A percentile compares a stretch with the other conserved stretches of the same genome.
Conservation (phyloP, 2,797 vertebrate genomes). For the Telmatherina bonti region DNA sequence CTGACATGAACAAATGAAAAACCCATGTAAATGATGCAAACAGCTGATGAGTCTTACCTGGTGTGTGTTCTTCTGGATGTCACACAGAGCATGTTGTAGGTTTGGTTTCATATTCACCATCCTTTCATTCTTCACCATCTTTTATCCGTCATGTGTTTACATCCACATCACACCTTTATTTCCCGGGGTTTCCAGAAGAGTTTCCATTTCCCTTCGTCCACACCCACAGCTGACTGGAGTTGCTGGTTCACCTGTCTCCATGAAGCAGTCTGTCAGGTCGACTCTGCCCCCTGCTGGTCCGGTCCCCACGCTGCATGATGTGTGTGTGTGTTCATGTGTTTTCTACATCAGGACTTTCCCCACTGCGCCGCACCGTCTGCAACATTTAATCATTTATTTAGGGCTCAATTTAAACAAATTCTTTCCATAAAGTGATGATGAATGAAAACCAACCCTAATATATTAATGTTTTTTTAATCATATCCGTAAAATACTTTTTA, state of each 20-base stretch:
- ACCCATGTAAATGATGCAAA: not conserved
- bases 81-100: not conserved
- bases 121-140: slow-evolving; percentile 32
- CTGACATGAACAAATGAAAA: not conserved
- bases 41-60: slow-evolving; percentile 44
- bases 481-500: too few relatives aligned
- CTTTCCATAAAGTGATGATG: too few relatives aligned
- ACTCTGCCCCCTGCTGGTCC: not conserved
- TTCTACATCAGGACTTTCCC: too few relatives aligned
- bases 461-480: too few relatives aligned
- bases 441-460: too few relatives aligned
- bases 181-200: slow-evolving; percentile 56
- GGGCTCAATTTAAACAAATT: too few relatives aligned
- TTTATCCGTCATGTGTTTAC: slow-evolving; percentile 37
- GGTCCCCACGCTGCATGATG: not conserved
- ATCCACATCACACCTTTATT: slow-evolving; percentile 6
- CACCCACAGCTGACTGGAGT: too few relatives aligned
- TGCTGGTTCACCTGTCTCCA: rapidly evolving
- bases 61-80: slow-evolving; percentile 7
- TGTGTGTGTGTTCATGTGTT: too few relatives aligned
- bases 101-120: slow-evolving; percentile 54
- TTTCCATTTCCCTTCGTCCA: slow-evolving; percentile 32
- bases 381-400: too few relatives aligned
- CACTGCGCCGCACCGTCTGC: too few relatives aligned
- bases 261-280: not conserved